phyloP scores from a whole-genome alignment of 92 coral and sea anemone genomes.

The Paramuricea clavata region DNA sequence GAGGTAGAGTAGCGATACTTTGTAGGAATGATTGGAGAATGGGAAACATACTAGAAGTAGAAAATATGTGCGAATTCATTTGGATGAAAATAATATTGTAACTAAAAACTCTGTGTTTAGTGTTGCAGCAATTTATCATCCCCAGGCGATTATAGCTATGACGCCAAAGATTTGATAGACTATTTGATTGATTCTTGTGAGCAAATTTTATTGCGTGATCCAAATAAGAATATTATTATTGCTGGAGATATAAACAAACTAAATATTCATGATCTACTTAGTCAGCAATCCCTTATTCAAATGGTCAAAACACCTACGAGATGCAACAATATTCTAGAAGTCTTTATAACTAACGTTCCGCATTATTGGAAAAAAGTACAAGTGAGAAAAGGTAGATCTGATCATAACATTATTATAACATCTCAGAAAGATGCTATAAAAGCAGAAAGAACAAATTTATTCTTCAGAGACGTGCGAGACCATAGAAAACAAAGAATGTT shows the following conservation, averaged over 20 bases:
- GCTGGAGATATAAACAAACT: conserved; percentile 77
- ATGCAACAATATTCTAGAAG: conserved; percentile 64
- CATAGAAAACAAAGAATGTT: neutral
- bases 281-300: conserved; percentile 54
- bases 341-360: conserved; percentile 64
- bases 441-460: neutral
- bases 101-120: conserved; percentile 62
- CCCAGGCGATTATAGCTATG: conserved; percentile 53
- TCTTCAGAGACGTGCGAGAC: neutral
- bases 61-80: conserved; percentile 59
- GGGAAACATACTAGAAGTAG: conserved; percentile 18
- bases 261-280: conserved; percentile 50
- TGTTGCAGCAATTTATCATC: conserved; percentile 66
- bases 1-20: conserved; percentile 63
- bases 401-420: neutral
- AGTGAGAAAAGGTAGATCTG: neutral
- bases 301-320: conserved; percentile 61
- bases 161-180: conserved; percentile 51
- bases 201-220: conserved; percentile 35
- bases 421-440: neutral
- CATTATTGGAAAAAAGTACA: conserved; percentile 58
- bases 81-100: conserved; percentile 60
- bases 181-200: conserved; percentile 66
- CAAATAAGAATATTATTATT: conserved; percentile 55
- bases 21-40: conserved; percentile 63